phyloP scores from a whole-genome alignment of 2,113 vertebrate species.

The Ciconia stormi region DNA sequence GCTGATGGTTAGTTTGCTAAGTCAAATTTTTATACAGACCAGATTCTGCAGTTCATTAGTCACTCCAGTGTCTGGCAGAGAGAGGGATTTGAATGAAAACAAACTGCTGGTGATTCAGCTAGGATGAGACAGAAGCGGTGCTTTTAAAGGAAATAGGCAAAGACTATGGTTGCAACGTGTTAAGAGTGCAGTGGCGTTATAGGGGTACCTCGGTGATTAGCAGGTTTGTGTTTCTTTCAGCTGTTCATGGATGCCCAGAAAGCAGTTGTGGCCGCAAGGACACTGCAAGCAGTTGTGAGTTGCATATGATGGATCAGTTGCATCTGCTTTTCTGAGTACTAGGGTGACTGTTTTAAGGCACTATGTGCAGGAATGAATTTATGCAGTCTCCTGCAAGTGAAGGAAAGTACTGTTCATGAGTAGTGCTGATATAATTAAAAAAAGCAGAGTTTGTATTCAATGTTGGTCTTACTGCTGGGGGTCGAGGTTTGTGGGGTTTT shows the following conservation, averaged over 20 bases:
- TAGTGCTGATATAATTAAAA: neutral
- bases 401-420: neutral
- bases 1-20: constrained; percentile 32
- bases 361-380: neutral
- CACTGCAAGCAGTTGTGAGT: neutral
- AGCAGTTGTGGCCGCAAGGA: neutral
- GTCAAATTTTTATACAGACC: constrained; percentile 38
- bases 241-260: neutral
- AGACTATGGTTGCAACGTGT: neutral
- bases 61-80: constrained; percentile 23
- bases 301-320: neutral
- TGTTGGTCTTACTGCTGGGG: neutral
- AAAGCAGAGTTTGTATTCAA: neutral
- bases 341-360: neutral
- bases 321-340: neutral
- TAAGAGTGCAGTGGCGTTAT: neutral
- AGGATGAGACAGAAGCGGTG: neutral
- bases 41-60: constrained; percentile 45
- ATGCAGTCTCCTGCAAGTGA: neutral
- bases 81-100: constrained; percentile 10
- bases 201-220: neutral
- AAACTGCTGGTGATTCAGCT: constrained; percentile 7
- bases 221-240: neutral
- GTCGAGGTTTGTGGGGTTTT: accelerated
- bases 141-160: neutral